These are phyloP conservation scores for Vidua chalybeata DNA, from an alignment of 2,113 vertebrate species.

Conservation along the genomic window DNA sequence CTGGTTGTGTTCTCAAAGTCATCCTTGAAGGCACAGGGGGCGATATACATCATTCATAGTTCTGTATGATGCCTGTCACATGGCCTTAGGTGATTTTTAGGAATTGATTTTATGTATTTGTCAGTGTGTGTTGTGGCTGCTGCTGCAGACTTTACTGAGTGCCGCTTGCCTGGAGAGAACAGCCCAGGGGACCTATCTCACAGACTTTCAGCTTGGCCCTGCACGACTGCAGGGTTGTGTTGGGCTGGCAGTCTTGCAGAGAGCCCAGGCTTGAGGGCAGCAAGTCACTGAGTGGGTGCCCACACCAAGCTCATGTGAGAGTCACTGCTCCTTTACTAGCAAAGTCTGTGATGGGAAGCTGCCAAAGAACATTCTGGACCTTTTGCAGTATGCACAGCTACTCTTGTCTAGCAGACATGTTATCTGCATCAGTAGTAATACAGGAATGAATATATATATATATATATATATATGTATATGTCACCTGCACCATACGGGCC, in stretches of 20 bases:
- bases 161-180: not conserved
- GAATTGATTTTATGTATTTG: not conserved
- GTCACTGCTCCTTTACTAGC: not conserved
- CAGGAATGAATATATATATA: not conserved
- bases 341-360: not conserved
- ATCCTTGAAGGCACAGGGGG: not conserved
- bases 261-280: not conserved
- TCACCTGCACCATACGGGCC: not conserved
- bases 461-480: not conserved
- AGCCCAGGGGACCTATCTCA: not conserved
- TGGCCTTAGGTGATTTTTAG: not conserved
- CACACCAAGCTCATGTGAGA: not conserved
- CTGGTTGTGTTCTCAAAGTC: not conserved
- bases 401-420: not conserved
- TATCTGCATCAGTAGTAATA: not conserved
- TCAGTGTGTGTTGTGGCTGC: not conserved
- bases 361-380: not conserved
- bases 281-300: fast-evolving
- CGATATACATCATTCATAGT: not conserved
- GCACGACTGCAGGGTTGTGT: not conserved
- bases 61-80: not conserved
- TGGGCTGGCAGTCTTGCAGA: not conserved
- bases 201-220: not conserved
- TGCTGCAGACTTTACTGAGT: not conserved
- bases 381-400: not conserved